Evolutionary conservation across 2,797 vertebrate genomes (phyloP), one percentile per base, ranked within the genome.

Genomic region (Sebastes iracundus): DNA sequence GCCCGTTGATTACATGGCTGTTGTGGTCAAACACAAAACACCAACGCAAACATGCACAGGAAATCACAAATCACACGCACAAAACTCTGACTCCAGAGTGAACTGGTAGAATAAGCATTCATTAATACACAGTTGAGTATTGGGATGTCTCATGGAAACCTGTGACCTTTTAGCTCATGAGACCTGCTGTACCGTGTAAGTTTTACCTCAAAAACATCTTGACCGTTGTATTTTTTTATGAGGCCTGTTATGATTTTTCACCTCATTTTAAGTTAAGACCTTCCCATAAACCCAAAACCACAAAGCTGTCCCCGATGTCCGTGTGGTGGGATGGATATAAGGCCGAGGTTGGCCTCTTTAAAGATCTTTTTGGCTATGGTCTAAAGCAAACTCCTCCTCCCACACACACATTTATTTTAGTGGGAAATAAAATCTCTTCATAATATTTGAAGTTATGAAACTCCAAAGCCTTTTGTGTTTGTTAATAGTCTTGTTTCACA

Each of bases 191-290:
- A 33, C 9, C 20, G 7, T 38, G 42, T 79, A 53, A 2, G 65
- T 79, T 78, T 60, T 59, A 76, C 75, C 64, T 82, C 72, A 30
- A 22, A 70, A 69, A 78, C 0, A 52, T 66, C n/a, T 32, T 71
- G 27, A 65, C 61, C 9, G 2, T 67, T 72, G n/a, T 61, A 23
- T 81, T 33, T 81, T 53, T 80, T 88, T 77, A 85, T 58, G 59
- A 84, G 60, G 67, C 55, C 72, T 49, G 16, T 72, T 46, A 22
- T 73, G 42, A 69, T 82, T 76, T 86, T 74, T 78, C 32, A 78
- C 52, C 75, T 89, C 62, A 69, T 88, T 75, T 90, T 55, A 84
- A 71, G 85, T 49, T 66, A 16, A 84, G 67, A 74, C 67, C 65
- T 70, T 71, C 60, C 23, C 42, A 64, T 59, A 64, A 73, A 84